Conservation (phyloP, 35 echinoderm and acorn worm species). For the Acanthaster planci region DNA sequence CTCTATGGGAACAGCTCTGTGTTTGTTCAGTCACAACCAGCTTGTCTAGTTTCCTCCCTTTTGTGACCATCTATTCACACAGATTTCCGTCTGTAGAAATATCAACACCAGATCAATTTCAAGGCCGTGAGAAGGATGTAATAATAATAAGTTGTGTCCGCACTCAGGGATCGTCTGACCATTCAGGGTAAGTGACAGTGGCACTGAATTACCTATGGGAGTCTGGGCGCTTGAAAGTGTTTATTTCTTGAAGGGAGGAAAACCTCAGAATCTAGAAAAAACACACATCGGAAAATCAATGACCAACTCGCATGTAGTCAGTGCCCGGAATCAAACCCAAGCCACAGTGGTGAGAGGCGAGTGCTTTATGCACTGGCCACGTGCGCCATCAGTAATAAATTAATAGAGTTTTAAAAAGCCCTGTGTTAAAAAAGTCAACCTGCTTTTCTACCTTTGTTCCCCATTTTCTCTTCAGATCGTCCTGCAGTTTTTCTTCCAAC, state of each 20-base stretch:
- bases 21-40: too few species aligned
- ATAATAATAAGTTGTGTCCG: conserved; percentile 56
- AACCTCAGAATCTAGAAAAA: too few species aligned
- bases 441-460: neutral
- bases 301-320: too few species aligned
- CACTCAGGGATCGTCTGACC: neutral
- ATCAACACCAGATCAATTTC: conserved; percentile 49
- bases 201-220: too few species aligned
- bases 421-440: neutral
- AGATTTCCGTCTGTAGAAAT: conserved; percentile 11
- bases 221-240: too few species aligned
- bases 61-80: neutral
- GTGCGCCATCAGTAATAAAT: neutral
- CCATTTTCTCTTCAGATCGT: neutral
- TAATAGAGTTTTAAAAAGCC: neutral
- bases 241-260: too few species aligned
- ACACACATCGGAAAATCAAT: too few species aligned
- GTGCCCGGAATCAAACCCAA: too few species aligned
- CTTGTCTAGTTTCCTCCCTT: too few species aligned
- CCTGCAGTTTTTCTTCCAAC: neutral
- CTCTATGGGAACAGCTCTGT: too few species aligned
- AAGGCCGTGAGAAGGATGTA: conserved; percentile 56
- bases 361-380: neutral
- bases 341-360: too few species aligned
- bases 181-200: conserved; percentile 41